Conservation (phyloP, 37 sponge, comb jelly and placozoan species). For the Spongilla lacustris region DNA sequence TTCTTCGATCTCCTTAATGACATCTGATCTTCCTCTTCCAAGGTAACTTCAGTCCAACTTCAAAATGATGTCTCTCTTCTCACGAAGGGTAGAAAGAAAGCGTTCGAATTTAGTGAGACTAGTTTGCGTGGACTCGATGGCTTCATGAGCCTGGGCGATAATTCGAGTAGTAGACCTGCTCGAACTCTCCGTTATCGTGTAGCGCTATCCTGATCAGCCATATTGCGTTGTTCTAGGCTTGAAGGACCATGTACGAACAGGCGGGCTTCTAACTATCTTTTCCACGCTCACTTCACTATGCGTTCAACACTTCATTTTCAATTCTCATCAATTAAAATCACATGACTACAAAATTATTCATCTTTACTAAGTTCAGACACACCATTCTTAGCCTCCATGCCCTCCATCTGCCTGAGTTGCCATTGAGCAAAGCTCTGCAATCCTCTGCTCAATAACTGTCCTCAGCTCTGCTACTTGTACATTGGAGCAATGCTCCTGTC, state of each 20-base stretch:
- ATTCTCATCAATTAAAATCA: neutral
- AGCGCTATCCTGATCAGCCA: too few species aligned
- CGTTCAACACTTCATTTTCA: neutral
- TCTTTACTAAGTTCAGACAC: neutral
- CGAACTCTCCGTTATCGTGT: too few species aligned
- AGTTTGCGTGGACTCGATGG: neutral
- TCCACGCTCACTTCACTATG: neutral
- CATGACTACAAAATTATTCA: neutral
- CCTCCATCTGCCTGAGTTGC: too few species aligned
- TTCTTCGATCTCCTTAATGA: neutral
- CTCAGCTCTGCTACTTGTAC: too few species aligned
- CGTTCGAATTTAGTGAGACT: neutral
- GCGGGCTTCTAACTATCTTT: neutral
- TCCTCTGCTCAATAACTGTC: too few species aligned
- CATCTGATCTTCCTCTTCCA: neutral
- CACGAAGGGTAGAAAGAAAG: neutral
- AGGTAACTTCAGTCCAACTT: neutral
- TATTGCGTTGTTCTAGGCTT: too few species aligned
- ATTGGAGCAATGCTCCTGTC: too few species aligned
- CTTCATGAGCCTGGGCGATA: too few species aligned
- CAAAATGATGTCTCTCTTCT: neutral
- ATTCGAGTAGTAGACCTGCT: too few species aligned
- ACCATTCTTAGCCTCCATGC: too few species aligned
- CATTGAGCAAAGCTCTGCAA: too few species aligned
- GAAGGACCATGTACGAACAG: neutral